phyloP scores from a whole-genome alignment of 2,113 vertebrate genomes.

The Campylorhamphus procurvoides region DNA sequence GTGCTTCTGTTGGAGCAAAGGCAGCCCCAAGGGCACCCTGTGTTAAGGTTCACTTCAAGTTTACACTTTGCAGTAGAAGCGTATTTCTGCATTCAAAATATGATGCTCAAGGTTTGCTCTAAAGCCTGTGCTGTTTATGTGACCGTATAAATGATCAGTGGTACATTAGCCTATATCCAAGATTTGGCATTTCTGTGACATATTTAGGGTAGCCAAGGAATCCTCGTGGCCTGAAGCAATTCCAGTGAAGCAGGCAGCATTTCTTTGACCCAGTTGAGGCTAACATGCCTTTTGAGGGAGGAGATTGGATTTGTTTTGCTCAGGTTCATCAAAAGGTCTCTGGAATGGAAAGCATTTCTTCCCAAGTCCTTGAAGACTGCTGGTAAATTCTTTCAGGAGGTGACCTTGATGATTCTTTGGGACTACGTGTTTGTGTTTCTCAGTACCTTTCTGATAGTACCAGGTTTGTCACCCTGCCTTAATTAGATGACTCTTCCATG shows the following conservation, averaged over 20 bases:
- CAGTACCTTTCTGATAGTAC: not conserved
- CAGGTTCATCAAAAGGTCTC: not conserved
- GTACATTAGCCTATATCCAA: not conserved
- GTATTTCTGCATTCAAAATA: rapidly evolving
- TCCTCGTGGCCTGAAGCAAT: not conserved
- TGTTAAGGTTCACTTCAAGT: not conserved
- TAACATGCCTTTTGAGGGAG: not conserved
- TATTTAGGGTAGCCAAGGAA: not conserved
- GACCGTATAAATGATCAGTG: not conserved
- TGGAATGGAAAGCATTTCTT: slow-evolving; percentile 2
- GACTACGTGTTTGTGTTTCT: not conserved
- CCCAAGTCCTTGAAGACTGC: not conserved
- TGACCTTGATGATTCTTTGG: not conserved
- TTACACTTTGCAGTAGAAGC: not conserved
- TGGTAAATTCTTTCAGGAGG: not conserved
- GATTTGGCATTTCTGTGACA: not conserved
- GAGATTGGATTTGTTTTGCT: not conserved
- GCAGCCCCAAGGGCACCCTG: not conserved
- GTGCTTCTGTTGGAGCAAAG: not conserved
- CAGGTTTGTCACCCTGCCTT: not conserved
- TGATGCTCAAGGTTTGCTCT: not conserved
- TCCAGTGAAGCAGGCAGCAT: not conserved
- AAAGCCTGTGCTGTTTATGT: not conserved
- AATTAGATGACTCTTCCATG: not conserved
- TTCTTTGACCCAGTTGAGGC: not conserved